Base-by-base conservation (phyloP, 2,113 vertebrate species). In the Cryptotis parvus region DNA sequence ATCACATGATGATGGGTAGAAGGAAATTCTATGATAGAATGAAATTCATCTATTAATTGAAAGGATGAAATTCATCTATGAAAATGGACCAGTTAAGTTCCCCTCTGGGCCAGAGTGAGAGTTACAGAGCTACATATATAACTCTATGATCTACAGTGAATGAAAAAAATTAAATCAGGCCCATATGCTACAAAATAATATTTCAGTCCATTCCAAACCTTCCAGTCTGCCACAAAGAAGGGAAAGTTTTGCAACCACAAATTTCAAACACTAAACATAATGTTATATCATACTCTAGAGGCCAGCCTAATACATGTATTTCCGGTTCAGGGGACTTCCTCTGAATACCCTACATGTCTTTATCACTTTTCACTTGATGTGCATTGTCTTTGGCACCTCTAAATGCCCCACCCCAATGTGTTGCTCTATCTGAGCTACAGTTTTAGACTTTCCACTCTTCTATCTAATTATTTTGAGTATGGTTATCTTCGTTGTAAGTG, bases 401-500 rank as follows among this genome's bases (percentile, higher is more conserved):
- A 33, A 81, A 29, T 31, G 45, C 14, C 45, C 43, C 45, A 49
- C 45, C 9, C 66, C 72, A 41, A 35, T n/a, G 73, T 35, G 43
- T 18, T 31, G 58, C n/a, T n/a, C n/a, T 31, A 49, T 55, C 10
- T 80, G 11, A 91, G 26, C 20, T 72, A 29, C 4, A 0, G 52
- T 58, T 91, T 41, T 49, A 66, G 4, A 52, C 39, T 31, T 79
- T 35, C 9, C 11, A 65, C n/a, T 75, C 89, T 91, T 45, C 15
- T 66, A 11, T n/a, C n/a, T n/a, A n/a, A n/a, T n/a, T n/a, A n/a
- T n/a, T n/a, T n/a, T 45, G 39, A 77, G 66, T 58, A 37, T 35
- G 10, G n/a, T 89, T 18, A 72, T 83, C 29, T 84, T n/a, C n/a
- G 39, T 74, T 70, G 74, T 49, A 79, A 92, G 49, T 26, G 70